A percentile compares a stretch with the other conserved stretches of the same genome.
These are phyloP conservation scores for Melieria picta DNA, from an alignment of 2,888 invertebrate species.

Conservation along the genomic window DNA sequence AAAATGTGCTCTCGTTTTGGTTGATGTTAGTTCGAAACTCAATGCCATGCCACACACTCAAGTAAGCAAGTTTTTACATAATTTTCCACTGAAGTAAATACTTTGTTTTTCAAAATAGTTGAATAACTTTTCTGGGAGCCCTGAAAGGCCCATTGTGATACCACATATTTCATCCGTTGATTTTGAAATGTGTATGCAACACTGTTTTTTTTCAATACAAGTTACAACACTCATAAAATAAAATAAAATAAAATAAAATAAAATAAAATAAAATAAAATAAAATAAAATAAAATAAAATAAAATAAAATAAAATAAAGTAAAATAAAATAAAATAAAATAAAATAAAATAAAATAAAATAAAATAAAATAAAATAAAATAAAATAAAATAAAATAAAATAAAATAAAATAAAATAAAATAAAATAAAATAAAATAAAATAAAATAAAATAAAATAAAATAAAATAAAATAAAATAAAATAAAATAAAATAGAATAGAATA, in stretches of 20 bases:
- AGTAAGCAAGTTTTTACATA: too few species aligned
- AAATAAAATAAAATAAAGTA: neutral
- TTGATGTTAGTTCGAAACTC: too few species aligned
- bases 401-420: neutral
- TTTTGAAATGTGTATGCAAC: too few species aligned
- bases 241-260: conserved; percentile 7
- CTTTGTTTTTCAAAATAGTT: too few species aligned
- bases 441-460: conserved; percentile 3
- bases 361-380: conserved; percentile 3
- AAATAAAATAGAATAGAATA: conserved; percentile 1
- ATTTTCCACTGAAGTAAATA: too few species aligned
- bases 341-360: conserved; percentile 6
- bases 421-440: neutral
- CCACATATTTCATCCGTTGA: too few species aligned
- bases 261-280: conserved; percentile 2
- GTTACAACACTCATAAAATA: too few species aligned
- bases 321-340: neutral
- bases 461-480: conserved; percentile 10
- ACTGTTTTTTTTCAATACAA: too few species aligned
- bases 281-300: neutral
- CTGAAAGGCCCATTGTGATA: too few species aligned
- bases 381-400: conserved; percentile 2
- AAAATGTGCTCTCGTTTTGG: too few species aligned
- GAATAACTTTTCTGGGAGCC: too few species aligned
- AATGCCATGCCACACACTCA: too few species aligned